A percentile compares a stretch with the other conserved stretches of the same genome.
Evolutionary conservation across 2,888 invertebrate genomes (phyloP).

Genomic region (Lissonota sp.): DNA sequence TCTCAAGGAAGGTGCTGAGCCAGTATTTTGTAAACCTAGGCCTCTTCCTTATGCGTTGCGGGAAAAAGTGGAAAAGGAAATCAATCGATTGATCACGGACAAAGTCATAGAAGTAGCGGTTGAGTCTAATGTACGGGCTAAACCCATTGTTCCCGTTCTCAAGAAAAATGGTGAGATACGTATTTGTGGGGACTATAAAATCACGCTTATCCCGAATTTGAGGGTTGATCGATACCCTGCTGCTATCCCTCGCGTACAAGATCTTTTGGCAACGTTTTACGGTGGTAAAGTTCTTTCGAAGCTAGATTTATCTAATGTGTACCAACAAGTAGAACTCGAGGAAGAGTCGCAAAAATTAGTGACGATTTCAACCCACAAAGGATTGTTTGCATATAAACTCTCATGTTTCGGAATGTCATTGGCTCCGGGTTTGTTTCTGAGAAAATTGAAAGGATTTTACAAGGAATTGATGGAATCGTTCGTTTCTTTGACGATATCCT

Average conservation of each 20-base stretch:
- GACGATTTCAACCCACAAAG: conserved; percentile 3
- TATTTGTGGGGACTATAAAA: conserved; percentile 70
- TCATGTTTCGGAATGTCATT: not conserved
- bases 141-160: conserved; percentile 42
- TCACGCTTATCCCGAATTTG: conserved; percentile 58
- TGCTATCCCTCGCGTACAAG: conserved; percentile 9
- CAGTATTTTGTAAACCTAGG: conserved; percentile 14
- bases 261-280: conserved; percentile 7
- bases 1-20: too few relatives aligned
- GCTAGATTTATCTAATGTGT: conserved; percentile 28
- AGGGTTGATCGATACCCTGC: conserved; percentile 51
- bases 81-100: conserved; percentile 58
- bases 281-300: conserved; percentile 14
- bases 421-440: not conserved
- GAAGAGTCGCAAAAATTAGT: not conserved
- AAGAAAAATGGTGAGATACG: conserved; percentile 67
- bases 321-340: not conserved
- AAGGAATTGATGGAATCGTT: not conserved
- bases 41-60: conserved; percentile 2
- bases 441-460: not conserved
- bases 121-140: conserved; percentile 38
- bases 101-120: conserved; percentile 64
- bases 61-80: conserved; percentile 58
- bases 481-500: not conserved
- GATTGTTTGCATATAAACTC: not conserved